A percentile compares a stretch with the other conserved stretches of the same genome.
These are phyloP conservation scores for Sycophila sp. DNA, from an alignment of 1,140 invertebrate species.

Conservation along the genomic window DNA sequence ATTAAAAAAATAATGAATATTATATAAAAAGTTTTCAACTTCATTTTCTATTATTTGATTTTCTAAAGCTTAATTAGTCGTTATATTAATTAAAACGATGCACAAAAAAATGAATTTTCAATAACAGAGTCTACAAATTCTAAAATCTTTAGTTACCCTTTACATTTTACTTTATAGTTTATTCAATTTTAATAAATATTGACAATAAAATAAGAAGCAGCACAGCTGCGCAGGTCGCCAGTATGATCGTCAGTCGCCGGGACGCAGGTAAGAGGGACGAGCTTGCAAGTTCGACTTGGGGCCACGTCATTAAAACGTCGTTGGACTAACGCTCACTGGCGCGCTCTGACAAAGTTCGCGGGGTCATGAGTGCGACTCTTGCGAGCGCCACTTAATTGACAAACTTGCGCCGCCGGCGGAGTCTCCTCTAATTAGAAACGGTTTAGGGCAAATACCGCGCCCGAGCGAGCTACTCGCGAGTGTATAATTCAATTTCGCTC, in stretches of 20 bases:
- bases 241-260: too few species aligned
- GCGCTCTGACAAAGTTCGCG: slow-evolving; percentile 22
- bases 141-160: too few species aligned
- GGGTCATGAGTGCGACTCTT: slow-evolving; percentile 3
- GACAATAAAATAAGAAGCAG: too few species aligned
- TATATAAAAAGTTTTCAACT: too few species aligned
- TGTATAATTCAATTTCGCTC: background rate
- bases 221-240: background rate
- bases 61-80: too few species aligned
- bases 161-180: too few species aligned
- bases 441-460: slow-evolving; percentile 14
- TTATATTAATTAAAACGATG: too few species aligned
- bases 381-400: slow-evolving; percentile 32
- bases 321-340: background rate
- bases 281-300: background rate
- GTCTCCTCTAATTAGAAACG: slow-evolving; percentile 33
- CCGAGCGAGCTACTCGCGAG: slow-evolving; percentile 2
- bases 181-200: too few species aligned
- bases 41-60: too few species aligned
- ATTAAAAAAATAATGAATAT: too few species aligned
- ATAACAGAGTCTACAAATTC: too few species aligned
- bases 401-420: slow-evolving; percentile 11
- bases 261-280: background rate
- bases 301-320: slow-evolving; percentile 20
- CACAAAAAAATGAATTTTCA: too few species aligned